Percentiles rank a stretch among this genome's conserved stretches.
Conservation (phyloP, 2,888 invertebrate species). For the Ectemnius cavifrons region DNA sequence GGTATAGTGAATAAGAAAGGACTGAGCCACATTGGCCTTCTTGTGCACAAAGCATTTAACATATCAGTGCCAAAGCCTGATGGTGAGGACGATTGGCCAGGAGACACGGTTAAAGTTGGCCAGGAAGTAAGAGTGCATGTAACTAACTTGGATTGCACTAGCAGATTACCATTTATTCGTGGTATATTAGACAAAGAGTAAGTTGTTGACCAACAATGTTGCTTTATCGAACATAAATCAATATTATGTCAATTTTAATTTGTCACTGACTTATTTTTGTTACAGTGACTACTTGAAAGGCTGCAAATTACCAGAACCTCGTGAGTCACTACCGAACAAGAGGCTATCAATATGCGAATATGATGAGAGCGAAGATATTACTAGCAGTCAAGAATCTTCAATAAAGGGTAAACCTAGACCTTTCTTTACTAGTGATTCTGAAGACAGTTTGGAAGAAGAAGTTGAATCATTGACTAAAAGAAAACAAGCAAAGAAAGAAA, state of each 20-base stretch:
- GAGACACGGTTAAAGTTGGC: conserved; percentile 80
- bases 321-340: neutral
- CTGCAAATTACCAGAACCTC: conserved; percentile 46
- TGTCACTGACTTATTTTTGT: conserved; percentile 9
- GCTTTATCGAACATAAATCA: neutral
- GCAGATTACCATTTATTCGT: conserved; percentile 83
- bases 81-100: conserved; percentile 81
- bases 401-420: neutral
- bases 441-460: conserved; percentile 25
- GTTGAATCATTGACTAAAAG: neutral
- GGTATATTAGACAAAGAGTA: conserved; percentile 81
- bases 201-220: conserved; percentile 27
- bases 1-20: conserved; percentile 84
- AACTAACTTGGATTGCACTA: conserved; percentile 81
- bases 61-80: conserved; percentile 83
- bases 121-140: conserved; percentile 83
- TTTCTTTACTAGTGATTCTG: conserved; percentile 37
- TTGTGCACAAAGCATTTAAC: conserved; percentile 86
- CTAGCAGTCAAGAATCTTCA: neutral
- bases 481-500: conserved; percentile 12
- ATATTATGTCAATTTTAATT: neutral
- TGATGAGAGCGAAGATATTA: neutral
- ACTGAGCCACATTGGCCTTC: conserved; percentile 83
- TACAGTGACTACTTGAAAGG: conserved; percentile 63
- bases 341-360: neutral